These are phyloP conservation scores for Drosophila bocki DNA, from an alignment of 1,140 invertebrate genomes.

Conservation along the genomic window DNA sequence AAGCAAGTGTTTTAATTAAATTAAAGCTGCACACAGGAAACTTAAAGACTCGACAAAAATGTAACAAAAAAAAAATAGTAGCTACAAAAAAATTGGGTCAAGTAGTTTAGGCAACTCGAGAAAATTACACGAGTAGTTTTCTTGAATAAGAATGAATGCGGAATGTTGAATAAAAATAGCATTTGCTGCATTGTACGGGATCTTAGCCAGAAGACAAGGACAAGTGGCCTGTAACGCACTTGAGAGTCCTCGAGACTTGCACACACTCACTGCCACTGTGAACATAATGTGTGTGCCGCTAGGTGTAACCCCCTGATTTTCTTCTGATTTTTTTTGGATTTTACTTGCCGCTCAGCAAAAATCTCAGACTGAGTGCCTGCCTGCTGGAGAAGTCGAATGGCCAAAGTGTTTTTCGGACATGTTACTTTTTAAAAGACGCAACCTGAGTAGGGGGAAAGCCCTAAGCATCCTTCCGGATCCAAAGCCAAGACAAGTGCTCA, in stretches of 20 bases:
- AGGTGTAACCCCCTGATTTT: conserved; percentile 5
- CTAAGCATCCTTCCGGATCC: conserved; percentile 27
- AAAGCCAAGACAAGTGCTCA: conserved; percentile 24
- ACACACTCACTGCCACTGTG: conserved; percentile 8
- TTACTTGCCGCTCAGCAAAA: conserved; percentile 1
- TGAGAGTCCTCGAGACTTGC: conserved; percentile 48
- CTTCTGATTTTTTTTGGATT: conserved; percentile 1
- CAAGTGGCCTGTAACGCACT: conserved; percentile 57
- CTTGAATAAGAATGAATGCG: conserved; percentile 45
- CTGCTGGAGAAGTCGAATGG: conserved; percentile 37
- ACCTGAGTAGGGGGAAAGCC: conserved; percentile 1
- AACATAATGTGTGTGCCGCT: conserved; percentile 9
- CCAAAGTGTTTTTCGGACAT: conserved; percentile 42
- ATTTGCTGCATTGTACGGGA: conserved; percentile 29
- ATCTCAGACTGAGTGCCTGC: conserved; percentile 30
- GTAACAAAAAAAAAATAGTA: neutral
- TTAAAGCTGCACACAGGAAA: conserved; percentile 47
- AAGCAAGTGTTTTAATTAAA: conserved; percentile 69
- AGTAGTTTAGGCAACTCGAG: conserved; percentile 54
- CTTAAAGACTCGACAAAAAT: conserved; percentile 25
- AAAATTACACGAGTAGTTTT: conserved; percentile 66
- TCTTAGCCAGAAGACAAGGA: conserved; percentile 41
- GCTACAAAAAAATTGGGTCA: conserved; percentile 60
- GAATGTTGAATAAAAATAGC: conserved; percentile 27
- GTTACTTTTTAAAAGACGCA: conserved; percentile 20